phyloP scores from a whole-genome alignment of 2,113 vertebrate genomes.

The Panurus biarmicus region DNA sequence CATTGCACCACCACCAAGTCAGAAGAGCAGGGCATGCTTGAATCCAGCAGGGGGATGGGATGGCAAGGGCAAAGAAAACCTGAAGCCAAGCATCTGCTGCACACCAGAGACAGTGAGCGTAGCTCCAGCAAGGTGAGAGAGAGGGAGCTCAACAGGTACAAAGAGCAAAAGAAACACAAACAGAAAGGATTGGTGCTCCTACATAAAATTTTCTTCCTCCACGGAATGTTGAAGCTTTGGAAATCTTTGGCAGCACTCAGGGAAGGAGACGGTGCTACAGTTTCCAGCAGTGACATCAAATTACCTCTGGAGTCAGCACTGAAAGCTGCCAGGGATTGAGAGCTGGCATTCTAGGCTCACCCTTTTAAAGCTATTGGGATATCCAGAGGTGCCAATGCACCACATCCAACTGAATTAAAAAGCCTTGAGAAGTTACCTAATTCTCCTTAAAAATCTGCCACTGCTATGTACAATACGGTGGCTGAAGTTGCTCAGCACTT shows the following conservation, averaged over 20 bases:
- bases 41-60: not conserved
- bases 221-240: not conserved
- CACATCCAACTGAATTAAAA: not conserved
- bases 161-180: not conserved
- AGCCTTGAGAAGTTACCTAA: not conserved
- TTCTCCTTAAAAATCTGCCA: not conserved
- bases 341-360: not conserved
- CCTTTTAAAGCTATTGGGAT: not conserved
- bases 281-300: not conserved
- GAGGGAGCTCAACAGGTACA: not conserved
- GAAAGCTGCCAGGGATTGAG: not conserved
- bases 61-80: not conserved
- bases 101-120: not conserved
- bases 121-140: not conserved
- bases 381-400: not conserved
- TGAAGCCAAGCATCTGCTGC: not conserved
- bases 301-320: not conserved
- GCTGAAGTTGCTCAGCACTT: not conserved
- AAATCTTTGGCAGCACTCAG: not conserved
- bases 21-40: not conserved
- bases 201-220: not conserved
- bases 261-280: not conserved
- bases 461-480: not conserved
- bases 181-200: not conserved
- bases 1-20: not conserved